Evolutionary conservation across 2,113 vertebrate species (phyloP).

Genomic region (Plecturocebus donacophilus): DNA sequence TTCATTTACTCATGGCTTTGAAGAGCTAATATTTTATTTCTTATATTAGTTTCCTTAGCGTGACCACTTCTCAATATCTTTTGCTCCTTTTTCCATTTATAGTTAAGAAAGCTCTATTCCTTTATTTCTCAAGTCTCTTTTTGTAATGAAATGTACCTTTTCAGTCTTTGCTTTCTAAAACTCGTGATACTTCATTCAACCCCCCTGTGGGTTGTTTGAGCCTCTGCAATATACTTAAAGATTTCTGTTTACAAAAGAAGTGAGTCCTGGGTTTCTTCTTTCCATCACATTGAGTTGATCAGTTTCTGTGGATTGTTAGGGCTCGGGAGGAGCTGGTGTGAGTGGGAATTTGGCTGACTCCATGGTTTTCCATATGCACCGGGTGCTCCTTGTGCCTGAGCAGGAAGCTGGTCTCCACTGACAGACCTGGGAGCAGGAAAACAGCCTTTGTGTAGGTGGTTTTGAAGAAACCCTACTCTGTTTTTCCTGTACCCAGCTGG

Average conservation of each 20-base stretch:
- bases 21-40: background rate
- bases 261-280: background rate
- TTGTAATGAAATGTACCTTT: background rate
- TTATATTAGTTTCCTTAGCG: background rate
- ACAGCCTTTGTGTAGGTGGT: slow-evolving; percentile 54
- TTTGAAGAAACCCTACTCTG: slow-evolving; percentile 51
- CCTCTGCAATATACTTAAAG: background rate
- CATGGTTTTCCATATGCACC: background rate
- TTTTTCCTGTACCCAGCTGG: slow-evolving; percentile 30
- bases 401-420: slow-evolving; percentile 30
- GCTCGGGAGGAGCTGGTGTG: slow-evolving; percentile 28
- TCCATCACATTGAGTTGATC: background rate
- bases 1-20: background rate
- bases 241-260: background rate
- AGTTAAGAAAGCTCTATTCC: background rate
- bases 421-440: slow-evolving; percentile 12
- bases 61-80: background rate
- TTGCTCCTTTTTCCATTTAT: background rate
- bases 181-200: background rate
- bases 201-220: background rate
- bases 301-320: background rate
- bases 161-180: background rate
- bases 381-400: background rate
- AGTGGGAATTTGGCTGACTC: slow-evolving; percentile 54
- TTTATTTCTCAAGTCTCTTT: background rate